Evolutionary conservation across 2,888 invertebrate genomes (phyloP).

Genomic region (Tholera decimalis): DNA sequence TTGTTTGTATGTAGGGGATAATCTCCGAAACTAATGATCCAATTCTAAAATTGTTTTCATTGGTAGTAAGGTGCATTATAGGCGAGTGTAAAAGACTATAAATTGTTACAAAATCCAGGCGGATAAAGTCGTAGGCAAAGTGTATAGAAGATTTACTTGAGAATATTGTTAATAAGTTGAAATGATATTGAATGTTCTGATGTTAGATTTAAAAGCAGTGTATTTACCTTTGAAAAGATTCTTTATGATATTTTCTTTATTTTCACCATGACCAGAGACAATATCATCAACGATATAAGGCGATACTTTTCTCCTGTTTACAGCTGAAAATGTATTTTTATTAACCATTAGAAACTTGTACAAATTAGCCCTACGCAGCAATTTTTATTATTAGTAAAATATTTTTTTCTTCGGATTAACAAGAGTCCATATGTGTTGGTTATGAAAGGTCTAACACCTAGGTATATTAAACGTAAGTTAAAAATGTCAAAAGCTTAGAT

Average conservation of each 20-base stretch:
- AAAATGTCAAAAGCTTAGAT: too few species aligned
- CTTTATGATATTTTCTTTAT: constrained; percentile 33
- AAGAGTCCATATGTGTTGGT: too few species aligned
- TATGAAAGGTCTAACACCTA: too few species aligned
- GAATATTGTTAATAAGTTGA: background rate
- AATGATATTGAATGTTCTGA: background rate
- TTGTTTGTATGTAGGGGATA: too few species aligned
- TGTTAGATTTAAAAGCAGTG: background rate
- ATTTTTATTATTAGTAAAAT: background rate
- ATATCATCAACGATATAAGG: constrained; percentile 22
- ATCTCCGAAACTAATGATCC: too few species aligned
- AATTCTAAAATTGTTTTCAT: too few species aligned
- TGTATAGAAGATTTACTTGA: too few species aligned
- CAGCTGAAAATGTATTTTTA: constrained; percentile 19
- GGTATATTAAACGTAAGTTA: too few species aligned
- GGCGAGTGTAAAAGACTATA: too few species aligned
- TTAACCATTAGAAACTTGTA: background rate
- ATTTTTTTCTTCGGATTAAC: background rate
- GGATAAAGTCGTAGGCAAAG: too few species aligned
- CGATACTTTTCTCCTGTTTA: constrained; percentile 25
- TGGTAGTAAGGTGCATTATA: too few species aligned
- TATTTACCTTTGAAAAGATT: constrained; percentile 22
- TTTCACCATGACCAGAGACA: constrained; percentile 8
- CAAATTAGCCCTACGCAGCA: background rate
- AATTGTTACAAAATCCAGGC: too few species aligned